Percentiles rank a stretch among this genome's conserved stretches.
Conservation (phyloP, 2,888 invertebrate species). For the Idaea dimidiata region DNA sequence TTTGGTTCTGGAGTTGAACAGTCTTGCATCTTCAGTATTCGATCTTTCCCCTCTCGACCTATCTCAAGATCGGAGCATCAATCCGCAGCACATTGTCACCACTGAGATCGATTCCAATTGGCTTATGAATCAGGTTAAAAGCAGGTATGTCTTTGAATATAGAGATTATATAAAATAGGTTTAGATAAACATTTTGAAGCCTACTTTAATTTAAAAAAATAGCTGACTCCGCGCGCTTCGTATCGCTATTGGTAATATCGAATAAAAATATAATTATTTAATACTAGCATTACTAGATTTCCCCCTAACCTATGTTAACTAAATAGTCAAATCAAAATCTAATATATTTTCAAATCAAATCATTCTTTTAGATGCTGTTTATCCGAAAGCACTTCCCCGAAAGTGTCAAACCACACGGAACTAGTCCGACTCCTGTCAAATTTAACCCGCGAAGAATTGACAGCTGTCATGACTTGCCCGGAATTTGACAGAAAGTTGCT, state of each 20-base stretch:
- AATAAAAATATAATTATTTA: too few species aligned
- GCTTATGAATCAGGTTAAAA: conserved; percentile 84
- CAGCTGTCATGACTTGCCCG: conserved; percentile 67
- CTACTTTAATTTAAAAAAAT: too few species aligned
- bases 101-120: conserved; percentile 82
- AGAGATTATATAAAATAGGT: not conserved
- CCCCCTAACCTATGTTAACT: too few species aligned
- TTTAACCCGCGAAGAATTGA: conserved; percentile 59
- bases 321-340: too few species aligned
- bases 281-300: too few species aligned
- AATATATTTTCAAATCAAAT: too few species aligned
- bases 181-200: not conserved
- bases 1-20: conserved; percentile 82
- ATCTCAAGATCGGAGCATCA: conserved; percentile 81
- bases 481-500: conserved; percentile 78
- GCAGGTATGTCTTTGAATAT: conserved; percentile 46
- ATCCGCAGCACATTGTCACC: conserved; percentile 81
- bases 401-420: conserved; percentile 56
- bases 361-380: conserved; percentile 62
- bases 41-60: conserved; percentile 83
- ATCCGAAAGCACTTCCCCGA: conserved; percentile 47
- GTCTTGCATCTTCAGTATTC: conserved; percentile 82
- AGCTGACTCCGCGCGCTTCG: too few species aligned
- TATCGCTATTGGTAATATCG: too few species aligned
- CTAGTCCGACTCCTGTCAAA: conserved; percentile 57